Evolutionary conservation across 2,797 vertebrate species (phyloP).

Genomic region (Chrysocyon brachyurus): DNA sequence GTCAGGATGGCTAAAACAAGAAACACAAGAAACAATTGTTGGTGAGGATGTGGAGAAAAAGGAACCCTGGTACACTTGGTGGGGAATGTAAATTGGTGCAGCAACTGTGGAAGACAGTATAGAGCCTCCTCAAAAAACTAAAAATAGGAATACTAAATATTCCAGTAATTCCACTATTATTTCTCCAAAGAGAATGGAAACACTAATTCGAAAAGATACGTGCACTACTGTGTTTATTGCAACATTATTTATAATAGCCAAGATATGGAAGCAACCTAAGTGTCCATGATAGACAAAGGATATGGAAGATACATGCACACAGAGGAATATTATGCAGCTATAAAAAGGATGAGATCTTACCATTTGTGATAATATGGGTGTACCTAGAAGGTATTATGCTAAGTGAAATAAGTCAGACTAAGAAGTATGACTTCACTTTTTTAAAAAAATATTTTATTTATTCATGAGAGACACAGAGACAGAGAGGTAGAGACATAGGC

Average conservation of each 20-base stretch:
- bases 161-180: not conserved
- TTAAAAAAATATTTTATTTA: no score
- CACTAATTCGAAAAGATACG: not conserved
- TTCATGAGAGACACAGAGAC: no score
- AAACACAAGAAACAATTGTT: not conserved
- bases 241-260: not conserved
- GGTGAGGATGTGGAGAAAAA: not conserved
- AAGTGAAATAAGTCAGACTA: not conserved
- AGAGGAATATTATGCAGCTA: not conserved
- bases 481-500: no score
- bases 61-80: not conserved
- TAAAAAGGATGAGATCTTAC: not conserved
- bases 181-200: not conserved
- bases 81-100: not conserved
- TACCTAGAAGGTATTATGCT: not conserved
- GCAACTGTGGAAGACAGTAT: not conserved
- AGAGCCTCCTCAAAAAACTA: not conserved
- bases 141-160: not conserved
- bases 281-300: not conserved
- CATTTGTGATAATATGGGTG: not conserved
- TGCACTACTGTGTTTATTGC: not conserved
- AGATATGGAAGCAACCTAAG: not conserved
- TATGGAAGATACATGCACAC: not conserved
- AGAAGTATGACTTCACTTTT: not conserved
- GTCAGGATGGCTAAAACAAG: not conserved